phyloP scores from a whole-genome alignment of 2,113 vertebrate genomes.

The Rattus rattus region DNA sequence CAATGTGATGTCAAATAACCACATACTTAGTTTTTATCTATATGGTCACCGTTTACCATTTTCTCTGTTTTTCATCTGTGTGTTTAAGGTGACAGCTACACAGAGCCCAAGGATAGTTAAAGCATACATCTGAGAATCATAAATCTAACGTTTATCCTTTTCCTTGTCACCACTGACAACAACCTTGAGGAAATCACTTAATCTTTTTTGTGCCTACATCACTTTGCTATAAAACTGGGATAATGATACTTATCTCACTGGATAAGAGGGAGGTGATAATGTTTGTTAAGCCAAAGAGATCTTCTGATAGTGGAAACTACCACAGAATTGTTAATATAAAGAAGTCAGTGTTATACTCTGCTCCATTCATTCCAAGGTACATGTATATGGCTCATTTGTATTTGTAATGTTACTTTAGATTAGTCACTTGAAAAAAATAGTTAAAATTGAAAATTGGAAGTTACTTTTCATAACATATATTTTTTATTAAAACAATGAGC shows the following conservation, averaged over 20 bases:
- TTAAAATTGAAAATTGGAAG: not conserved
- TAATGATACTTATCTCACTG: constrained; percentile 78
- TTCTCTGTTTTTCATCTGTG: not conserved
- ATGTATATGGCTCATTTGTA: not conserved
- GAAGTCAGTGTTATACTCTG: constrained; percentile 31
- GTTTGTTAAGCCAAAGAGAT: constrained; percentile 72
- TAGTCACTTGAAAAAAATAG: constrained; percentile 46
- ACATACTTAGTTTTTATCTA: constrained; percentile 47
- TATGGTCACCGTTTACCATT: constrained; percentile 46
- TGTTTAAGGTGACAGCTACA: constrained; percentile 41
- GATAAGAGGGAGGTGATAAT: constrained; percentile 70
- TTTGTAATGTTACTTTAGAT: constrained; percentile 61
- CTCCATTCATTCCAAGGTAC: constrained; percentile 40
- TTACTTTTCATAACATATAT: constrained; percentile 19
- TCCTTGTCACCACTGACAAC: constrained; percentile 63
- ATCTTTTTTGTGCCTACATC: constrained; percentile 72
- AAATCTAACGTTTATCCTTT: constrained; percentile 64
- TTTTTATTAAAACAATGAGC: constrained; percentile 52
- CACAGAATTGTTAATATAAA: constrained; percentile 64
- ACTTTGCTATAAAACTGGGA: constrained; percentile 64
- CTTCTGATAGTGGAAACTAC: constrained; percentile 74
- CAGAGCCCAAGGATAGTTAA: constrained; percentile 34
- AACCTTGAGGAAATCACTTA: constrained; percentile 78
- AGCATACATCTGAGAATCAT: constrained; percentile 36
- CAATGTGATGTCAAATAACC: not conserved